These are phyloP conservation scores for Craseonycteris thonglongyai DNA, from an alignment of 2,113 vertebrate species.

Conservation along the genomic window DNA sequence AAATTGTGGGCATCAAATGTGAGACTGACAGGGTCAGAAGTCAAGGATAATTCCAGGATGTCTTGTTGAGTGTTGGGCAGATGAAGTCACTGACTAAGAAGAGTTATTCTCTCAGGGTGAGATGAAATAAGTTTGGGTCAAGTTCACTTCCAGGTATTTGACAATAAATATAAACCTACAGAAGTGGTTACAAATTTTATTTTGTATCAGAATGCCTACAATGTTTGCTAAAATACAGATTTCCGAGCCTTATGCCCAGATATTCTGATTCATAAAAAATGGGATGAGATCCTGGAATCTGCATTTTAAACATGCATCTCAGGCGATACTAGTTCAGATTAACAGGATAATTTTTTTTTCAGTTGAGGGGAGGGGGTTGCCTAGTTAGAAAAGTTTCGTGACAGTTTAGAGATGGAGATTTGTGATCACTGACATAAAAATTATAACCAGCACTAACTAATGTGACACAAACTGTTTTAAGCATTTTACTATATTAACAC, in stretches of 20 bases:
- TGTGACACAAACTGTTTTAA: neutral
- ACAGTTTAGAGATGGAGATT: neutral
- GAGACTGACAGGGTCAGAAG: neutral
- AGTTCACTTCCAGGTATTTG: neutral
- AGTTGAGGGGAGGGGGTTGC: neutral
- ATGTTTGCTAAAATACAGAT: neutral
- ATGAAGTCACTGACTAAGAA: neutral
- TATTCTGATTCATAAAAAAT: neutral
- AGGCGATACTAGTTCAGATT: neutral
- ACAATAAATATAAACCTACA: neutral
- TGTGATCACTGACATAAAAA: neutral
- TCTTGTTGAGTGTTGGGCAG: neutral
- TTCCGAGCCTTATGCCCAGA: neutral
- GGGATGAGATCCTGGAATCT: neutral
- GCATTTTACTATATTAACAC: neutral
- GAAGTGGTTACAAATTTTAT: neutral
- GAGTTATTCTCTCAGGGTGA: neutral
- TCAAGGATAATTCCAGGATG: neutral
- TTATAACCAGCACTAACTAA: neutral
- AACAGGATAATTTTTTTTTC: neutral
- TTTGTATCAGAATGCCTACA: neutral
- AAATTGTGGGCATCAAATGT: neutral
- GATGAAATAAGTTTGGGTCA: neutral
- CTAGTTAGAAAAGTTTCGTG: neutral
- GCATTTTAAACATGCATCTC: neutral